Percentiles rank a stretch among this genome's conserved stretches.
phyloP scores from a whole-genome alignment of 2,113 vertebrate species.

The Platysteira castanea region DNA sequence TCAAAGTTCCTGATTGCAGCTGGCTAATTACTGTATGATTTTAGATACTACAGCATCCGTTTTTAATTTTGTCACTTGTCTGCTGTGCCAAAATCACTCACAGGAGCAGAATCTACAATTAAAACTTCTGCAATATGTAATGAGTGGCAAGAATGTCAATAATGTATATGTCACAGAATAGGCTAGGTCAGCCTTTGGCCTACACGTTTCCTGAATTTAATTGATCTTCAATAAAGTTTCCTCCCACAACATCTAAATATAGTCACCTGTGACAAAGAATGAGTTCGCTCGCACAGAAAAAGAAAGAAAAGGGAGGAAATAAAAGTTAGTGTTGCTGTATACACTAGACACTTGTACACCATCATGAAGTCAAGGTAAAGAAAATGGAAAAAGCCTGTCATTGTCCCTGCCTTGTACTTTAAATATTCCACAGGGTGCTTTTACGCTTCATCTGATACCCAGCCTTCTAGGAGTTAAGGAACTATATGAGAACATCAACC shows the following conservation, averaged over 20 bases:
- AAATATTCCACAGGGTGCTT: not conserved
- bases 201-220: not conserved
- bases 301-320: not conserved
- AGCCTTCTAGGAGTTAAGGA: not conserved
- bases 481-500: not conserved
- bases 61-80: not conserved
- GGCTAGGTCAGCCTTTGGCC: not conserved
- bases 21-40: not conserved
- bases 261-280: not conserved
- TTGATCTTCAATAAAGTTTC: not conserved
- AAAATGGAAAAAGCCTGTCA: not conserved
- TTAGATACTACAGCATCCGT: not conserved
- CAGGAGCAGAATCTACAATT: not conserved
- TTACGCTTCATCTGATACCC: not conserved
- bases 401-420: not conserved
- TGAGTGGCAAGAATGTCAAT: not conserved
- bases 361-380: not conserved
- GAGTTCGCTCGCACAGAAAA: not conserved
- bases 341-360: not conserved
- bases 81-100: not conserved
- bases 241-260: not conserved
- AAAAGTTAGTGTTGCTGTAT: not conserved
- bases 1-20: not conserved
- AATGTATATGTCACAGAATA: rapidly evolving
- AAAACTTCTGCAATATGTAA: not conserved